phyloP scores from a whole-genome alignment of 2,888 invertebrate genomes.

The Drosophila rubida region DNA sequence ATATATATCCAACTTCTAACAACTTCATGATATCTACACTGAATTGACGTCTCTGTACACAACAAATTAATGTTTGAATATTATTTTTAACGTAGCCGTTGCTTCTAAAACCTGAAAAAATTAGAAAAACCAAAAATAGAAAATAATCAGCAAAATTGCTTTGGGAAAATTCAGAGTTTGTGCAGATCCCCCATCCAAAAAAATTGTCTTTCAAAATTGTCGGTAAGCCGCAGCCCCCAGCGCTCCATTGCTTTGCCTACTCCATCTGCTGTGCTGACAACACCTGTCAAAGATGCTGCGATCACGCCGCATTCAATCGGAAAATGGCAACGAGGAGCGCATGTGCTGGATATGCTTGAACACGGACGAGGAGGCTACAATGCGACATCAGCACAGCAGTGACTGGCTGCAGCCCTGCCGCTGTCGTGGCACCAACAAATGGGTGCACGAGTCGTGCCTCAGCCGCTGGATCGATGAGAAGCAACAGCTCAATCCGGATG shows the following conservation, averaged over 20 bases:
- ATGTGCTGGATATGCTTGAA: slow-evolving; percentile 68
- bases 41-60: too few species aligned
- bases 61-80: not conserved
- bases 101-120: not conserved
- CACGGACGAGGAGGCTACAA: slow-evolving; percentile 42
- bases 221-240: not conserved
- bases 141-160: not conserved
- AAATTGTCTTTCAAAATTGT: slow-evolving; percentile 37
- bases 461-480: slow-evolving; percentile 65
- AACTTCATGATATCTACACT: too few species aligned
- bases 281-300: slow-evolving; percentile 18
- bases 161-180: slow-evolving; percentile 19
- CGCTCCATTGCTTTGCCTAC: not conserved
- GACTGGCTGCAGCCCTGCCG: slow-evolving; percentile 71
- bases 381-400: not conserved
- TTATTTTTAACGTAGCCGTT: not conserved
- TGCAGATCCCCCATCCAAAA: not conserved
- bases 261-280: not conserved
- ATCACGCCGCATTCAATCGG: slow-evolving; percentile 16
- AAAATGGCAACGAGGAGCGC: slow-evolving; percentile 30
- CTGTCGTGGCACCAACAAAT: slow-evolving; percentile 61
- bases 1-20: too few species aligned
- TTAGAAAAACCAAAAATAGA: not conserved
- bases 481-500: slow-evolving; percentile 33
- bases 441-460: slow-evolving; percentile 69